Conservation (phyloP, 2,113 vertebrate genomes). For the Barbus barbus region DNA sequence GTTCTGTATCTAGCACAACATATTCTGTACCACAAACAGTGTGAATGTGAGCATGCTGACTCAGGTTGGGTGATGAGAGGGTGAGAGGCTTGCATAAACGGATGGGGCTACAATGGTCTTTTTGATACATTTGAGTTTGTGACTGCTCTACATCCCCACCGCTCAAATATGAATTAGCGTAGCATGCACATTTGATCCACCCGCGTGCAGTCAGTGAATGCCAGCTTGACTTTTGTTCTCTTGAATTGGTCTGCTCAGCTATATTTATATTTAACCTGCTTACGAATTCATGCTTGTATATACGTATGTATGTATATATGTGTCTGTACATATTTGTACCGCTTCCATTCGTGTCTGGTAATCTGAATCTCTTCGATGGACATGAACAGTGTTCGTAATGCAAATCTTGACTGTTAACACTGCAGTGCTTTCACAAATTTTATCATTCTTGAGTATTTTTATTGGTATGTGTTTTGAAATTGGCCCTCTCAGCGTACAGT, state of each 20-base stretch:
- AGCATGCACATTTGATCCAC: constrained; percentile 49
- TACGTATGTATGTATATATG: constrained; percentile 44
- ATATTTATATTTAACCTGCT: constrained; percentile 52
- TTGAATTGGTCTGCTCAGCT: constrained; percentile 45
- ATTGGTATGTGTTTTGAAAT: constrained; percentile 11
- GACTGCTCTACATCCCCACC: not conserved
- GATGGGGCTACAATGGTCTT: not conserved
- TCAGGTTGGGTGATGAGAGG: not conserved
- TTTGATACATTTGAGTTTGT: not conserved
- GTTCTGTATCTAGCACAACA: not conserved
- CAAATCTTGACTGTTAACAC: constrained; percentile 54
- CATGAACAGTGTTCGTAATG: constrained; percentile 35
- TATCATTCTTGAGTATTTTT: no score
- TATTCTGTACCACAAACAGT: constrained; percentile 6
- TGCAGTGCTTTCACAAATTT: constrained; percentile 35
- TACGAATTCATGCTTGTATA: constrained; percentile 46
- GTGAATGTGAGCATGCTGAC: constrained; percentile 13
- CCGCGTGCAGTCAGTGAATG: constrained; percentile 30
- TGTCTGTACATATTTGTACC: constrained; percentile 44
- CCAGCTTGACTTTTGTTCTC: constrained; percentile 35
- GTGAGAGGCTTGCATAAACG: not conserved
- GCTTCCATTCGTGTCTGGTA: constrained; percentile 11
- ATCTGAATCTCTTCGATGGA: constrained; percentile 35
- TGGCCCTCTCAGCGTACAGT: no score
- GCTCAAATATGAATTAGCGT: constrained; percentile 21